These are phyloP conservation scores for Thaumatotibia leucotreta DNA, from an alignment of 1,140 invertebrate species.

Conservation along the genomic window DNA sequence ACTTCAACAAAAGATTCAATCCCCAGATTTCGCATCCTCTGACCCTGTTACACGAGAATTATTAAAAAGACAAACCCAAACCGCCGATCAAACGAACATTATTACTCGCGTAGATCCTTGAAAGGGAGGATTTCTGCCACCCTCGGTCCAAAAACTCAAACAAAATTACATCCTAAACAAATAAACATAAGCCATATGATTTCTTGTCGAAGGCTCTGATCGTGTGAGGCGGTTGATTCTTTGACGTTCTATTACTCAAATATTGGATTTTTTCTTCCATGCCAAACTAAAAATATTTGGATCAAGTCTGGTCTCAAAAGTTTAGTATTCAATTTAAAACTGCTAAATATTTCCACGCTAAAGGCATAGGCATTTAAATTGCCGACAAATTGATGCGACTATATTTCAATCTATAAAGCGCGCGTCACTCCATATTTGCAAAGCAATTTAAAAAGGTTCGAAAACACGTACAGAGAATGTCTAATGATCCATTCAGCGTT, in stretches of 20 bases:
- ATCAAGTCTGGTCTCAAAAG: not conserved
- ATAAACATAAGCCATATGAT: not conserved
- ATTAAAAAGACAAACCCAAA: constrained; percentile 1
- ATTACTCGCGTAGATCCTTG: not conserved
- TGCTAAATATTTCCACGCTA: not conserved
- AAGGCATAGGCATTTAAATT: not conserved
- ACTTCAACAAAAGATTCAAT: not conserved
- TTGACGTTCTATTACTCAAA: too few species aligned
- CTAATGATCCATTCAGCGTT: constrained; percentile 40
- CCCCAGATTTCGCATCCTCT: not conserved
- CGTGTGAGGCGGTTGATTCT: not conserved
- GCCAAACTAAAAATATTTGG: not conserved
- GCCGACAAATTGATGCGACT: not conserved
- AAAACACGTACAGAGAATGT: constrained; percentile 27
- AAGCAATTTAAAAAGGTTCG: constrained; percentile 20
- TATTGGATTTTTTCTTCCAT: not conserved
- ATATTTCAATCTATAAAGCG: constrained; percentile 1
- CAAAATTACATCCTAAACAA: not conserved
- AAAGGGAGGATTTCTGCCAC: not conserved
- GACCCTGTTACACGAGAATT: not conserved
- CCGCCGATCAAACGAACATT: not conserved
- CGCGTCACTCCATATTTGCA: constrained; percentile 4
- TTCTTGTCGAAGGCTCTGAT: not conserved
- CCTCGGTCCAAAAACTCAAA: not conserved
- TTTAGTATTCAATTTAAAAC: not conserved